These are phyloP conservation scores for Oxycera nigricornis DNA, from an alignment of 2,888 invertebrate species.

Conservation along the genomic window DNA sequence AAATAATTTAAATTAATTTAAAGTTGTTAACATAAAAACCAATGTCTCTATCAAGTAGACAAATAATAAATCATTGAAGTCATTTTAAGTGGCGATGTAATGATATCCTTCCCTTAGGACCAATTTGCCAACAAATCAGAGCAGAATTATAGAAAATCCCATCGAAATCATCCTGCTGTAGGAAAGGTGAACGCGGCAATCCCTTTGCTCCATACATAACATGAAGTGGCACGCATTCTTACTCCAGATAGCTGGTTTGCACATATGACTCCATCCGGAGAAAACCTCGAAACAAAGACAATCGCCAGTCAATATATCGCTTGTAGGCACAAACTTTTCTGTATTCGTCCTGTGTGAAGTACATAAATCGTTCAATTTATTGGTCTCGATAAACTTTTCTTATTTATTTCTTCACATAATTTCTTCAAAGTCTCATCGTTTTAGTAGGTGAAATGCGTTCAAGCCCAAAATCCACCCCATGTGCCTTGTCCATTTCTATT, in stretches of 20 bases:
- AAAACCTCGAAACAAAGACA: neutral
- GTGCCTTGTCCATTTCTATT: slow-evolving; percentile 16
- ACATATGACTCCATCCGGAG: slow-evolving; percentile 11
- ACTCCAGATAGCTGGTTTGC: slow-evolving; percentile 1
- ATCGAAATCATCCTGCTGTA: neutral
- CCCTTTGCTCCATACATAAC: neutral
- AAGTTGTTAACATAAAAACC: too few species aligned
- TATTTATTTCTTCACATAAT: slow-evolving; percentile 40
- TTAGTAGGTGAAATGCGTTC: slow-evolving; percentile 27
- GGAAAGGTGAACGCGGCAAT: slow-evolving; percentile 35
- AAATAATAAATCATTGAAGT: slow-evolving; percentile 42
- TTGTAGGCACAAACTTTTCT: slow-evolving; percentile 24
- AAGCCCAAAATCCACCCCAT: neutral
- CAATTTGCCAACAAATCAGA: slow-evolving; percentile 44
- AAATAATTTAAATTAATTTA: too few species aligned
- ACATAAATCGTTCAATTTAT: slow-evolving; percentile 48
- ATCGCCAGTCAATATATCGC: neutral
- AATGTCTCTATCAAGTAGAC: too few species aligned
- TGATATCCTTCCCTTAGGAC: slow-evolving; percentile 16
- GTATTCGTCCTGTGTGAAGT: slow-evolving; percentile 42
- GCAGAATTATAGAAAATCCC: slow-evolving; percentile 44
- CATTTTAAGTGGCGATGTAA: slow-evolving; percentile 37
- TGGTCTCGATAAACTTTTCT: slow-evolving; percentile 46
- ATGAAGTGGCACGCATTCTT: slow-evolving; percentile 34
- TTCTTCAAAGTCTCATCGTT: slow-evolving; percentile 38